phyloP scores from a whole-genome alignment of 2,113 vertebrate species.

The Charadrius vociferus region DNA sequence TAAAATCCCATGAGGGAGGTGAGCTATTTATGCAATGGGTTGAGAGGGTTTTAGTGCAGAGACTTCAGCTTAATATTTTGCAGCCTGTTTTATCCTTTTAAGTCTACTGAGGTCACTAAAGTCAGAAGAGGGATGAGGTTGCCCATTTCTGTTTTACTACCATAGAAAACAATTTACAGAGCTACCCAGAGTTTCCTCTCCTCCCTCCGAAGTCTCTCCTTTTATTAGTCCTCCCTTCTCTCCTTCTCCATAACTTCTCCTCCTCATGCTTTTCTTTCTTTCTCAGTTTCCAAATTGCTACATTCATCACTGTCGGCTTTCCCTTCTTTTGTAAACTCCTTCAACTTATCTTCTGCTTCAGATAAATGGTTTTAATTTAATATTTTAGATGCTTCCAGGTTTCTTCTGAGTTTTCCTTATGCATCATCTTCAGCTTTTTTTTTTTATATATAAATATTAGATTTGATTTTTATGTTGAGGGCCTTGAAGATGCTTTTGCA shows the following conservation, averaged over 20 bases:
- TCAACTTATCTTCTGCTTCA: slow-evolving; percentile 65
- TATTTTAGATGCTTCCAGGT: slow-evolving; percentile 70
- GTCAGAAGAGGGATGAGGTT: slow-evolving; percentile 22
- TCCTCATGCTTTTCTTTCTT: slow-evolving; percentile 49
- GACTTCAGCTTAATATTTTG: slow-evolving; percentile 19
- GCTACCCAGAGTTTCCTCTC: slow-evolving; percentile 32
- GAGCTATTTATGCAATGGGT: background rate
- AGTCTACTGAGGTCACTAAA: background rate
- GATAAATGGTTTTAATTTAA: slow-evolving; percentile 77
- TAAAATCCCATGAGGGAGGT: background rate
- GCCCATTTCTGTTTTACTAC: slow-evolving; percentile 49
- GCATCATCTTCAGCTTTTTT: background rate
- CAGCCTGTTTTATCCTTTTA: background rate
- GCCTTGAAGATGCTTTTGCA: background rate
- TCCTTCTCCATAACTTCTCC: slow-evolving; percentile 21
- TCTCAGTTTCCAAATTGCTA: slow-evolving; percentile 66
- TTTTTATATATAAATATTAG: background rate
- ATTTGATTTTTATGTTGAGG: slow-evolving; percentile 16
- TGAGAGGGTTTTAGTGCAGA: slow-evolving; percentile 37
- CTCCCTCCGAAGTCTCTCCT: slow-evolving; percentile 9
- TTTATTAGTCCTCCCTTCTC: slow-evolving; percentile 3
- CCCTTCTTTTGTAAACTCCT: slow-evolving; percentile 53
- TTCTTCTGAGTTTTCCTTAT: slow-evolving; percentile 34
- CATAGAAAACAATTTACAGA: slow-evolving; percentile 23
- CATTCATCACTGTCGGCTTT: slow-evolving; percentile 72